phyloP scores from a whole-genome alignment of 2,888 invertebrate species.

The Cheilosia grossa region DNA sequence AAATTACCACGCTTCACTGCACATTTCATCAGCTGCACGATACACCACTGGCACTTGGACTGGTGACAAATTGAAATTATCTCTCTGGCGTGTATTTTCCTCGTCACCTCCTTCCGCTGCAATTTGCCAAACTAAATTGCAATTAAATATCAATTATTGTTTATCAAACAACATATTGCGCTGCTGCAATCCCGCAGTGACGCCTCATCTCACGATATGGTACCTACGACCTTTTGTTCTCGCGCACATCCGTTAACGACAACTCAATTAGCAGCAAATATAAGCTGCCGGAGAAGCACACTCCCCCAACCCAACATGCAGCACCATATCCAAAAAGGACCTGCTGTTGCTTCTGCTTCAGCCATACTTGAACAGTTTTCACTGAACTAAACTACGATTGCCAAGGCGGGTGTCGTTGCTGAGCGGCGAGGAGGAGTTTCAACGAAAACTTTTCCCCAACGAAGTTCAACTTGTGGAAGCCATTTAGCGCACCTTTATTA shows the following conservation, averaged over 20 bases:
- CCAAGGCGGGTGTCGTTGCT: neutral
- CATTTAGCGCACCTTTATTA: constrained; percentile 62
- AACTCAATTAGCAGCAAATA: constrained; percentile 73
- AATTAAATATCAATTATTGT: constrained; percentile 72
- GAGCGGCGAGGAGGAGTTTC: constrained; percentile 2
- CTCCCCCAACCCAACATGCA: constrained; percentile 1
- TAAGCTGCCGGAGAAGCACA: constrained; percentile 19
- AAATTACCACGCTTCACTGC: neutral
- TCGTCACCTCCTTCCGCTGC: neutral
- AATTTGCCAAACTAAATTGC: constrained; percentile 29
- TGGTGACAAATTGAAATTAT: neutral
- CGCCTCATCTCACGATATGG: constrained; percentile 16
- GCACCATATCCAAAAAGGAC: constrained; percentile 29
- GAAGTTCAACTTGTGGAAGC: constrained; percentile 67
- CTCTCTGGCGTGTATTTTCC: neutral
- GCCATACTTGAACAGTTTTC: constrained; percentile 41
- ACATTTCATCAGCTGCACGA: neutral
- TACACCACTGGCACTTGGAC: neutral
- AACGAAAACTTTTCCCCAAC: constrained; percentile 49
- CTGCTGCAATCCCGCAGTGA: constrained; percentile 14
- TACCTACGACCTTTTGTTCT: constrained; percentile 53
- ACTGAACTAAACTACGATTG: constrained; percentile 60
- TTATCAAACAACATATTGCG: constrained; percentile 61
- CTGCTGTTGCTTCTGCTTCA: constrained; percentile 45
- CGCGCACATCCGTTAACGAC: constrained; percentile 69